Evolutionary conservation across 2,113 vertebrate genomes (phyloP), one percentile per base, ranked within the genome.

Genomic region (Cryptotis parvus): DNA sequence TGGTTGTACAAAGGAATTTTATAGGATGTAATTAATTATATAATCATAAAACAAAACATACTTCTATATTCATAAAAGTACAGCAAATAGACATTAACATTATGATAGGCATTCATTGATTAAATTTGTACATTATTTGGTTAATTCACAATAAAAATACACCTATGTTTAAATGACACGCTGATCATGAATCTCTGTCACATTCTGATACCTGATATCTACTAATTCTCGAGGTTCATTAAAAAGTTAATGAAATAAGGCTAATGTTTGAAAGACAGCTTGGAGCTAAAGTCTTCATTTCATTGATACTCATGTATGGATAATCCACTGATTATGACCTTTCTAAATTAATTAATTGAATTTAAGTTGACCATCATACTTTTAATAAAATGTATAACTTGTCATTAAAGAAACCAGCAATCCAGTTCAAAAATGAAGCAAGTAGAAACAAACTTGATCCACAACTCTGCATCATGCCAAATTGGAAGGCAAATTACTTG

Each of bases 341-440:
- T 14, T 74, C 33, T 70, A 37, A 20, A 20, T 81, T 43, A 70
- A 81, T 20, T 26, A 77, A 72, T 41, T 35, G 69, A 91, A 83
- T 85, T 82, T 73, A 87, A 91, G 69, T 31, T 72, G 78, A 84
- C 58, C 35, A 77, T 72, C 31, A 33, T 52, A 52, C 6, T 4
- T 33, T 65, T n/a, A 80, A 75, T 52, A 82, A 86, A 92, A 95
- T 43, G 37, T 31, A 39, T 77, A 63, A 61, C 70, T 89, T 89
- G 73, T 89, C 86, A 31, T 45, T 75, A 69, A 20, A 90, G 6
- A 82, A 92, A 91, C 58, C 69, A 93, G 45, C 85, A 86, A 90
- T 95, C 72, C 94, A 91, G 91, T 78, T 89, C 41, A 83, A 88
- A 96, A 86, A 63, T 61, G 31, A 87, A 91, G 39, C 95, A 95